phyloP scores from a whole-genome alignment of 2,797 vertebrate species.

The Bucorvus abyssinicus region DNA sequence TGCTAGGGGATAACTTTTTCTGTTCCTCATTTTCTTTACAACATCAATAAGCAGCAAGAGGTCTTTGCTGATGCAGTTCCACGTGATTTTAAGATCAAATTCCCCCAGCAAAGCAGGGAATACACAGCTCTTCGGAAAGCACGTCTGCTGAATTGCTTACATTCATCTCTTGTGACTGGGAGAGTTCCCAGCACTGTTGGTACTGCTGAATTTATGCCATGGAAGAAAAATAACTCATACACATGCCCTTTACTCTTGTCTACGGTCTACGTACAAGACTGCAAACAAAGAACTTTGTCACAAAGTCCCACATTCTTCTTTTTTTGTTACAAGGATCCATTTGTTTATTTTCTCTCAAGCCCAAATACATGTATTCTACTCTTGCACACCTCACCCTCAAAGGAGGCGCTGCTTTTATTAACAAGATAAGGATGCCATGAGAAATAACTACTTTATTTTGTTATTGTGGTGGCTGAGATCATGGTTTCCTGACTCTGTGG shows the following conservation, averaged over 20 bases:
- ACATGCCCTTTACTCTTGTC: not conserved
- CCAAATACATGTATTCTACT: not conserved
- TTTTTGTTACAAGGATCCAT: not conserved
- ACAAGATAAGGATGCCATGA: rapidly evolving
- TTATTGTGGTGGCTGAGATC: not conserved
- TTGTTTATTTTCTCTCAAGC: not conserved
- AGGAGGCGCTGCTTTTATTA: not conserved
- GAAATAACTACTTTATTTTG: not conserved
- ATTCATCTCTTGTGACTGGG: not conserved
- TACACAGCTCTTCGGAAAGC: not conserved
- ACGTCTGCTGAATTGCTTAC: not conserved
- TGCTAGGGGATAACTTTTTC: not conserved
- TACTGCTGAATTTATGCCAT: not conserved
- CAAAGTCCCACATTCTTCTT: rapidly evolving
- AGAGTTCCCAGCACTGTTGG: not conserved
- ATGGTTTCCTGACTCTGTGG: not conserved
- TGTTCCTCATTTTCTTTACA: not conserved
- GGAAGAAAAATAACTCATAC: not conserved
- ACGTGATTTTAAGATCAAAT: not conserved
- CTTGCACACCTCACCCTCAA: not conserved
- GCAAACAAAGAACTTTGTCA: not conserved
- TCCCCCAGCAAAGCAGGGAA: not conserved
- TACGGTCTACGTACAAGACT: not conserved
- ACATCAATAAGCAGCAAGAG: not conserved
- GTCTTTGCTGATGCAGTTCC: not conserved